Evolutionary conservation across 1,140 invertebrate species (phyloP).

Genomic region (Leptinotarsa texana): DNA sequence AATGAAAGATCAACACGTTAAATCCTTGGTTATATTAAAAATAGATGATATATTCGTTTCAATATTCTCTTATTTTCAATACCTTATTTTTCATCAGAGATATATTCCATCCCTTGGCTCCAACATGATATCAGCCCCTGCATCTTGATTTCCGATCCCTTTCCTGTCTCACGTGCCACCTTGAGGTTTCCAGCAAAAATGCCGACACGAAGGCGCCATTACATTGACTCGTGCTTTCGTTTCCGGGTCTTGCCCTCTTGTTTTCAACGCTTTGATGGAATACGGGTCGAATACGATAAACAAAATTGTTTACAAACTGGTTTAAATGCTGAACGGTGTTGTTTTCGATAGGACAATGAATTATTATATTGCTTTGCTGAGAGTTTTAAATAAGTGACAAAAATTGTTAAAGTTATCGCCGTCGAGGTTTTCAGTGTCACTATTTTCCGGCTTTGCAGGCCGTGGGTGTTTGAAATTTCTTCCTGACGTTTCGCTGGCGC

Average conservation of each 20-base stretch:
- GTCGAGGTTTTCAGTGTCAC: no score
- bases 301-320: background rate
- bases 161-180: background rate
- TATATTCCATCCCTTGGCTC: background rate
- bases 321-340: background rate
- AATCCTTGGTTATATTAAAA: no score
- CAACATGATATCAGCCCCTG: background rate
- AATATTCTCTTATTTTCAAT: no score
- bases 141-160: background rate
- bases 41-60: no score
- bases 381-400: no score
- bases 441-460: no score
- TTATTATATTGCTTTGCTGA: no score
- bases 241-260: background rate
- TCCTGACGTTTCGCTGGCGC: no score
- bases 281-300: background rate
- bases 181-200: background rate
- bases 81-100: background rate
- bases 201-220: background rate
- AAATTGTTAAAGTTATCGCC: no score
- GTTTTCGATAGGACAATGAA: background rate
- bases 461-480: no score
- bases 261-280: background rate
- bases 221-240: slow-evolving; percentile 3
- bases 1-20: no score